A percentile compares a stretch with the other conserved stretches of the same genome.
Evolutionary conservation across 2,113 vertebrate species (phyloP).

Genomic region (Burhinus bistriatus): DNA sequence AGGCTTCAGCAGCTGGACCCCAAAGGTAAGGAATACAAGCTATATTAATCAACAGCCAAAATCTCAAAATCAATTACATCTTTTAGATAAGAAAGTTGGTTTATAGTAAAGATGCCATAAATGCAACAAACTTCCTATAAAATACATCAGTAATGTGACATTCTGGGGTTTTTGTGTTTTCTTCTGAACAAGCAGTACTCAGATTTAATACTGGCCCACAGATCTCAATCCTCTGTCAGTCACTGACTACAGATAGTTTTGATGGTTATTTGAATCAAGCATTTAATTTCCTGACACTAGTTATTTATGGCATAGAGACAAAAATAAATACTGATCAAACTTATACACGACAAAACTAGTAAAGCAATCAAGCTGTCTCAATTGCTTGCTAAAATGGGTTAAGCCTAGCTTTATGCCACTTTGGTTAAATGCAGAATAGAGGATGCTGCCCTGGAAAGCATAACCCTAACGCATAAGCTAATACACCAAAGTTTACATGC

Average conservation of each 20-base stretch:
- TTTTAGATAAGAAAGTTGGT: not conserved
- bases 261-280: not conserved
- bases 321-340: not conserved
- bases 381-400: not conserved
- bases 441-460: not conserved
- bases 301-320: not conserved
- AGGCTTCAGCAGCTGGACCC: not conserved
- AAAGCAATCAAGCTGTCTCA: not conserved
- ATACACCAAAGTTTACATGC: not conserved
- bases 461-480: not conserved
- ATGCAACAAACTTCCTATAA: not conserved
- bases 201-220: not conserved
- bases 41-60: not conserved
- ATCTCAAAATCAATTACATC: not conserved
- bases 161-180: not conserved
- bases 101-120: not conserved
- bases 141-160: not conserved
- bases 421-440: not conserved
- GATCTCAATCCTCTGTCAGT: not conserved
- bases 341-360: not conserved
- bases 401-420: not conserved
- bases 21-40: not conserved
- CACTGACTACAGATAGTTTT: not conserved
- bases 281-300: not conserved
- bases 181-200: not conserved